These are phyloP conservation scores for Chironomus tentans DNA, from an alignment of 2,888 invertebrate species.

Conservation along the genomic window DNA sequence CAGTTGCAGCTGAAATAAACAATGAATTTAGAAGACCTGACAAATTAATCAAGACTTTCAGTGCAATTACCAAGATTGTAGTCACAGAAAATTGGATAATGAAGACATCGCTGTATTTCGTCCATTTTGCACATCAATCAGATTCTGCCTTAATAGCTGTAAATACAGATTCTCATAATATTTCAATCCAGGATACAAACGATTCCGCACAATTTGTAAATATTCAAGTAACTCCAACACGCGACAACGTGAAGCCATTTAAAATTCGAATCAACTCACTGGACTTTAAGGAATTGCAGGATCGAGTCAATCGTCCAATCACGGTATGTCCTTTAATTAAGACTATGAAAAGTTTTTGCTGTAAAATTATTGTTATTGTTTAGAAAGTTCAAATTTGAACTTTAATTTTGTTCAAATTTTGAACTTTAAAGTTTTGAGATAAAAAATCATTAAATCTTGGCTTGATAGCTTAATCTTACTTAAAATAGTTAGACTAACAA, in stretches of 20 bases:
- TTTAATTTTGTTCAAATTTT: too few relatives aligned
- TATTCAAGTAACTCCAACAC: conserved; percentile 61
- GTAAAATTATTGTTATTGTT: not conserved
- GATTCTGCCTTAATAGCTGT: conserved; percentile 69
- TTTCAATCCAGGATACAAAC: conserved; percentile 52
- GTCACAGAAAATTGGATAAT: conserved; percentile 84
- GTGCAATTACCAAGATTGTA: conserved; percentile 58
- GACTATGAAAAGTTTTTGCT: not conserved
- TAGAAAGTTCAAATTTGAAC: too few relatives aligned
- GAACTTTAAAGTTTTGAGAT: too few relatives aligned
- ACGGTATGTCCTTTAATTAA: conserved; percentile 32
- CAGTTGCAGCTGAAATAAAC: conserved; percentile 63
- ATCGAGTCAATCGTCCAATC: conserved; percentile 58
- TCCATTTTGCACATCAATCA: conserved; percentile 67
- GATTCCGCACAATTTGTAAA: conserved; percentile 73
- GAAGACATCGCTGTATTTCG: conserved; percentile 64
- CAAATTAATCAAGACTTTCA: conserved; percentile 60
- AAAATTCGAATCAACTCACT: conserved; percentile 65
- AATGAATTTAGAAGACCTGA: conserved; percentile 64
- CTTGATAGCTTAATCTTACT: too few relatives aligned
- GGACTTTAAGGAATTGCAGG: conserved; percentile 68
- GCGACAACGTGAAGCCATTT: conserved; percentile 52
- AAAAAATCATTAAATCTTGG: too few relatives aligned
- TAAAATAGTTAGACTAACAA: too few relatives aligned
- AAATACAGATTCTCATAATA: conserved; percentile 60